Evolutionary conservation across 2,888 invertebrate species (phyloP).

Genomic region (Theodoxus fluviatilis): DNA sequence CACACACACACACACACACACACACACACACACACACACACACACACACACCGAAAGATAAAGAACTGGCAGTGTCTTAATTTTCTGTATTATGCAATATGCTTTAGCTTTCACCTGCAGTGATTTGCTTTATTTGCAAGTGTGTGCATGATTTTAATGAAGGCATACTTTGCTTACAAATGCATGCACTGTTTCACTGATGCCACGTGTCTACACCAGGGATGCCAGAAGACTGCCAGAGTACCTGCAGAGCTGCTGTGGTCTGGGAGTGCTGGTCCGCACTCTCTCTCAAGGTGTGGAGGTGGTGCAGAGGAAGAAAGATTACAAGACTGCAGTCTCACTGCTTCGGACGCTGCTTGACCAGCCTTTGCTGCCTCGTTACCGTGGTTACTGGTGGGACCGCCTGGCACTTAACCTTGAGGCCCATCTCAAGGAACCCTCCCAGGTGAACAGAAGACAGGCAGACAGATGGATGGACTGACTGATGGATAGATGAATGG

Average conservation of each 20-base stretch:
- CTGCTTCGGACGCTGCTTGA: slow-evolving; percentile 69
- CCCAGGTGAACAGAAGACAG: slow-evolving; percentile 47
- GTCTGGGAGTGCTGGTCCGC: slow-evolving; percentile 67
- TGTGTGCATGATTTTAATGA: background rate
- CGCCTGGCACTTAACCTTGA: slow-evolving; percentile 73
- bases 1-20: slow-evolving; percentile 21
- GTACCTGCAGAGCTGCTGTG: slow-evolving; percentile 72
- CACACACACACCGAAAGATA: background rate
- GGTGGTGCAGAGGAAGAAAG: slow-evolving; percentile 66
- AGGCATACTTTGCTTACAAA: background rate
- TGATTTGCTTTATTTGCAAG: background rate
- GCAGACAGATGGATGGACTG: background rate
- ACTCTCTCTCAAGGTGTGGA: slow-evolving; percentile 67
- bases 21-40: background rate
- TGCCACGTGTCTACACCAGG: slow-evolving; percentile 33
- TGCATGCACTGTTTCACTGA: background rate
- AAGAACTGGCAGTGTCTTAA: background rate
- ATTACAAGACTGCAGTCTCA: slow-evolving; percentile 68
- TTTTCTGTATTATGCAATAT: background rate
- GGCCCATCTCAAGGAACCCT: slow-evolving; percentile 67
- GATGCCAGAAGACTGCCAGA: slow-evolving; percentile 64
- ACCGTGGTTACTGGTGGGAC: slow-evolving; percentile 70
- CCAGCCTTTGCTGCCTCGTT: too few species aligned
- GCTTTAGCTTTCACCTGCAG: background rate
- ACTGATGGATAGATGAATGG: background rate